Conservation (phyloP, 2,888 invertebrate species). For the Drosophila flavopinicola region DNA sequence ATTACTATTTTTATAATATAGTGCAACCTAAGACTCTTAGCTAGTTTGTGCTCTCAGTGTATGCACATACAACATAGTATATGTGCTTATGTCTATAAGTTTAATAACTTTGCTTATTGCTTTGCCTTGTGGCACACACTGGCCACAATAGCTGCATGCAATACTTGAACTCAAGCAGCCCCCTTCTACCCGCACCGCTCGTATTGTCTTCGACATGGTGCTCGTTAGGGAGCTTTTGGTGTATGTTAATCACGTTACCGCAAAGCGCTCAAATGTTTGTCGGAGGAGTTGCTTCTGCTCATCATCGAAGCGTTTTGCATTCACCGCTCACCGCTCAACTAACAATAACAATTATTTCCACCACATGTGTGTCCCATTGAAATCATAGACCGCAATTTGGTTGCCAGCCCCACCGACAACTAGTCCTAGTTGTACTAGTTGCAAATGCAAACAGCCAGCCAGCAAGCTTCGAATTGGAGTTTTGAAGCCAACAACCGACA, state of each 20-base stretch:
- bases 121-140: slow-evolving; percentile 30
- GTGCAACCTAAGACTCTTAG: no score
- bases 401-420: slow-evolving; percentile 32
- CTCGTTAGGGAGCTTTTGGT: slow-evolving; percentile 67
- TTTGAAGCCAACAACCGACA: slow-evolving; percentile 5
- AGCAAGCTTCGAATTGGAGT: slow-evolving; percentile 21
- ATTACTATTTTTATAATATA: neutral
- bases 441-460: slow-evolving; percentile 68
- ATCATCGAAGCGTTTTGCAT: slow-evolving; percentile 38
- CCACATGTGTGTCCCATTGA: slow-evolving; percentile 54
- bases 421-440: no score
- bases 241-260: slow-evolving; percentile 78
- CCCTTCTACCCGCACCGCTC: neutral
- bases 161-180: neutral
- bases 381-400: slow-evolving; percentile 74
- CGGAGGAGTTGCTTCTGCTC: slow-evolving; percentile 31
- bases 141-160: slow-evolving; percentile 26
- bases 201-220: slow-evolving; percentile 41
- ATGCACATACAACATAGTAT: neutral
- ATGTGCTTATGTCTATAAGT: slow-evolving; percentile 47
- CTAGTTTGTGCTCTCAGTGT: neutral
- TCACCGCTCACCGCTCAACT: slow-evolving; percentile 47
- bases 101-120: slow-evolving; percentile 73
- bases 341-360: slow-evolving; percentile 77
- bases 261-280: slow-evolving; percentile 75